phyloP scores from a whole-genome alignment of 2,113 vertebrate species.

The Nyctibius bracteatus region DNA sequence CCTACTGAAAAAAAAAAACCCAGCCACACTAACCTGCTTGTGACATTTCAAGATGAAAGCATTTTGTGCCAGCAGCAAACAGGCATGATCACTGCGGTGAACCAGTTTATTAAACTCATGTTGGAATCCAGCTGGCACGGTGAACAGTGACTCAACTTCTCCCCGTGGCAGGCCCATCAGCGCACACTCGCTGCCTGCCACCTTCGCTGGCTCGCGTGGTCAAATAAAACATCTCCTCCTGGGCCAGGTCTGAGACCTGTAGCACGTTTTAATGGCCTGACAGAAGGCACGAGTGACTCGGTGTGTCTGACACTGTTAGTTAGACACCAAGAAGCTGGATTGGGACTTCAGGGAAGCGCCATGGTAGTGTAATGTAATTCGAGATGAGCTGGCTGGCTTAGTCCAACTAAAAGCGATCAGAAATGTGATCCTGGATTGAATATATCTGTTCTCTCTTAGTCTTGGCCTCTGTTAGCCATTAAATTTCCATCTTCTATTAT shows the following conservation, averaged over 20 bases:
- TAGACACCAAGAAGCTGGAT: neutral
- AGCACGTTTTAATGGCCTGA: neutral
- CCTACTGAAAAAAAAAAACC: neutral
- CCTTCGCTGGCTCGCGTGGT: neutral
- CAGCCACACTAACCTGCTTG: neutral
- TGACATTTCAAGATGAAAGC: constrained; percentile 40
- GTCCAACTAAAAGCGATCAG: neutral
- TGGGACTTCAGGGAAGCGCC: neutral
- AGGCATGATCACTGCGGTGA: neutral
- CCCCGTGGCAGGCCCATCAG: neutral
- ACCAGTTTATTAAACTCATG: neutral
- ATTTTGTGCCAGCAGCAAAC: neutral
- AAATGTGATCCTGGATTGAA: neutral
- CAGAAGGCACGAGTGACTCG: neutral
- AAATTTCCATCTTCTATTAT: neutral
- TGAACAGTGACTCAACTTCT: constrained; percentile 57
- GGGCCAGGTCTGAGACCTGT: neutral
- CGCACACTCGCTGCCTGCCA: neutral
- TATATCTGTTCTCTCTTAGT: neutral
- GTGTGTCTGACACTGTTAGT: neutral
- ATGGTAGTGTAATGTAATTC: neutral
- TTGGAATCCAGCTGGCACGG: constrained; percentile 42
- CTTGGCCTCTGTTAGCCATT: neutral
- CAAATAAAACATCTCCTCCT: neutral
- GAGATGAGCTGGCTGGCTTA: neutral